These are phyloP conservation scores for Polyploca ridens DNA, from an alignment of 2,888 invertebrate genomes.

Conservation along the genomic window DNA sequence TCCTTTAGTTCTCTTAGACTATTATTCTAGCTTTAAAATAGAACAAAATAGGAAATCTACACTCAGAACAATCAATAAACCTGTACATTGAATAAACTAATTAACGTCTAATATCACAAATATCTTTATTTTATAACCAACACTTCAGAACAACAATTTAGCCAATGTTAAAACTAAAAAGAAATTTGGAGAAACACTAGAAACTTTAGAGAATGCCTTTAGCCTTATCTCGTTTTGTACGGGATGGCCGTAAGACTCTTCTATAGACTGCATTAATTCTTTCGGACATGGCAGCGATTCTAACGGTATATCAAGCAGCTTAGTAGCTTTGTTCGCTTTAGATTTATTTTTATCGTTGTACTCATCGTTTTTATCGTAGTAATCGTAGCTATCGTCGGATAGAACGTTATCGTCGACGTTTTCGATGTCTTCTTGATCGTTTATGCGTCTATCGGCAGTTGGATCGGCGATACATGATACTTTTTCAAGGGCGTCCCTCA, in stretches of 20 bases:
- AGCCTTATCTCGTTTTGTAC: slow-evolving; percentile 78
- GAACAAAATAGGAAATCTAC: slow-evolving; percentile 32
- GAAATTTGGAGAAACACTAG: slow-evolving; percentile 52
- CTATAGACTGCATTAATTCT: slow-evolving; percentile 73
- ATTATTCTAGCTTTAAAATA: slow-evolving; percentile 7
- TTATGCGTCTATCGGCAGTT: slow-evolving; percentile 57
- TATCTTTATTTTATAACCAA: slow-evolving; percentile 52
- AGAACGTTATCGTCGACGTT: slow-evolving; percentile 55
- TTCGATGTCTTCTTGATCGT: slow-evolving; percentile 56
- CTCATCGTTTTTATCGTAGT: slow-evolving; percentile 72
- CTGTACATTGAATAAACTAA: slow-evolving; percentile 56
- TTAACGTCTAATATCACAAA: slow-evolving; percentile 80
- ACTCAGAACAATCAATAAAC: slow-evolving; percentile 45
- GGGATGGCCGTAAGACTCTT: slow-evolving; percentile 75
- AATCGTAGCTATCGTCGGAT: slow-evolving; percentile 71
- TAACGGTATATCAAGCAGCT: slow-evolving; percentile 70
- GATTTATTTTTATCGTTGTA: slow-evolving; percentile 57
- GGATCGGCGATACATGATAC: slow-evolving; percentile 88
- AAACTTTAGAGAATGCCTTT: slow-evolving; percentile 69
- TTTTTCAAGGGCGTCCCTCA: slow-evolving; percentile 88
- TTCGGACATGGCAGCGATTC: slow-evolving; percentile 78
- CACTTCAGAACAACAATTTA: slow-evolving; percentile 52
- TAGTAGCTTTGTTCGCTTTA: slow-evolving; percentile 60
- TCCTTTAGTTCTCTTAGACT: not conserved
- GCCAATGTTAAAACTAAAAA: slow-evolving; percentile 47